Evolutionary conservation across 2,797 vertebrate species (phyloP).

Genomic region (Cuniculus paca): DNA sequence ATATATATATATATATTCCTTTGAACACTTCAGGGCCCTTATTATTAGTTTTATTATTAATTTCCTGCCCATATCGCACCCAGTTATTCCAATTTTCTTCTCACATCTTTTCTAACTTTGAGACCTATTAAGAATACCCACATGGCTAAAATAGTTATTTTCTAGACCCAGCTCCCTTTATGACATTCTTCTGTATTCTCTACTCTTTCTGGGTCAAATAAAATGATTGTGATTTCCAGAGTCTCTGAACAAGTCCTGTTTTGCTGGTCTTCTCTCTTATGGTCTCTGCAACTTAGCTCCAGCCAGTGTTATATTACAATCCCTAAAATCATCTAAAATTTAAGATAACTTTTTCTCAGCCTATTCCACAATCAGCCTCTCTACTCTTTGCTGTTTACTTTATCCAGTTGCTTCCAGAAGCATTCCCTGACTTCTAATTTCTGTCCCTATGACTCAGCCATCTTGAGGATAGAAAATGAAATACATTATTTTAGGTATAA

Average conservation of each 20-base stretch:
- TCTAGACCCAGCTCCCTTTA: conserved; percentile 14
- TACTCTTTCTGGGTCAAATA: conserved; percentile 68
- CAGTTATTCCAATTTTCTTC: conserved; percentile 47
- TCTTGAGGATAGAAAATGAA: conserved; percentile 74
- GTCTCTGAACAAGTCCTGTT: conserved; percentile 32
- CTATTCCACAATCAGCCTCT: conserved; percentile 13
- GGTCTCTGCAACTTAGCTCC: conserved; percentile 40
- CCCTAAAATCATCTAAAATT: conserved; percentile 62
- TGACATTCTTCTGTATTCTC: conserved; percentile 52
- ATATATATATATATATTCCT: not conserved
- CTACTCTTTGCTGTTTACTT: conserved; percentile 56
- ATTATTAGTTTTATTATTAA: conserved; percentile 58
- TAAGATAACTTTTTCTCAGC: conserved; percentile 43
- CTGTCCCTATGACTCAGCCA: conserved; percentile 76
- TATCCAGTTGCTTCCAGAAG: conserved; percentile 67
- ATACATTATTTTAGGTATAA: conserved; percentile 68
- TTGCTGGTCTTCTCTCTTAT: conserved; percentile 51
- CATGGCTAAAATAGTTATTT: conserved; percentile 62
- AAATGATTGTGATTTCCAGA: conserved; percentile 68
- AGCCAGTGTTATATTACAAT: conserved; percentile 46
- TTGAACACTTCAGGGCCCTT: conserved; percentile 20
- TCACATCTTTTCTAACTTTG: conserved; percentile 51
- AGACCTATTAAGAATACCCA: conserved; percentile 46
- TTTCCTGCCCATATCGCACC: conserved; percentile 32
- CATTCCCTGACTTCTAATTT: conserved; percentile 69